Conservation (phyloP, 2,888 invertebrate species). For the Apodemia mormo region DNA sequence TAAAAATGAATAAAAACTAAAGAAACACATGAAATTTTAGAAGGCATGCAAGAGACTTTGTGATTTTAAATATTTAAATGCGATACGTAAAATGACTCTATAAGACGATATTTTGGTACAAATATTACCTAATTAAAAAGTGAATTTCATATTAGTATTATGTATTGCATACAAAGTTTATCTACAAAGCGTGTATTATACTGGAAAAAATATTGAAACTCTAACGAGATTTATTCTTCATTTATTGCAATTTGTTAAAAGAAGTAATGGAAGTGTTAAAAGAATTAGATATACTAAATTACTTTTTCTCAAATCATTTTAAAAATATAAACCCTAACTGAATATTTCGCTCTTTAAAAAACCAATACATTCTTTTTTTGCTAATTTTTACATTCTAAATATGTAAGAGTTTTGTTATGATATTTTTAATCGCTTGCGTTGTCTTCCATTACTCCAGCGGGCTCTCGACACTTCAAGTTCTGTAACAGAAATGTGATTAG, state of each 20-base stretch:
- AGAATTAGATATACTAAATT: not conserved
- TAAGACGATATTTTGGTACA: not conserved
- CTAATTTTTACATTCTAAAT: not conserved
- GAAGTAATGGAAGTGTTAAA: not conserved
- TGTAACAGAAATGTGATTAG: constrained; percentile 59
- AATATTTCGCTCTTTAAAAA: constrained; percentile 1
- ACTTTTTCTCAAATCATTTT: not conserved
- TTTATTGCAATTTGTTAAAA: not conserved
- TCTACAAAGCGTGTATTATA: not conserved
- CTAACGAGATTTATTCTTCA: not conserved
- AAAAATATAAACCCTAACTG: not conserved
- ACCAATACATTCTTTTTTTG: not conserved
- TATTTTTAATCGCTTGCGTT: constrained; percentile 14
- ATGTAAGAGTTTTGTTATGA: not conserved
- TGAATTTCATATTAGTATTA: not conserved
- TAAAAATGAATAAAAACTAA: not conserved
- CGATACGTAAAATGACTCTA: not conserved
- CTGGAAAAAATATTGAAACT: not conserved
- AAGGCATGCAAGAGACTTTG: not conserved
- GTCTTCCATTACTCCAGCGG: constrained; percentile 20
- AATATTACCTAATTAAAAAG: not conserved
- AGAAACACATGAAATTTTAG: not conserved
- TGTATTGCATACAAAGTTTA: not conserved
- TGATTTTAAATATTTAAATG: not conserved
- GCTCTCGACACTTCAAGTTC: constrained; percentile 39